Percentiles rank a stretch among this genome's conserved stretches.
Evolutionary conservation across 2,113 vertebrate genomes (phyloP).

Genomic region (Solea senegalensis): DNA sequence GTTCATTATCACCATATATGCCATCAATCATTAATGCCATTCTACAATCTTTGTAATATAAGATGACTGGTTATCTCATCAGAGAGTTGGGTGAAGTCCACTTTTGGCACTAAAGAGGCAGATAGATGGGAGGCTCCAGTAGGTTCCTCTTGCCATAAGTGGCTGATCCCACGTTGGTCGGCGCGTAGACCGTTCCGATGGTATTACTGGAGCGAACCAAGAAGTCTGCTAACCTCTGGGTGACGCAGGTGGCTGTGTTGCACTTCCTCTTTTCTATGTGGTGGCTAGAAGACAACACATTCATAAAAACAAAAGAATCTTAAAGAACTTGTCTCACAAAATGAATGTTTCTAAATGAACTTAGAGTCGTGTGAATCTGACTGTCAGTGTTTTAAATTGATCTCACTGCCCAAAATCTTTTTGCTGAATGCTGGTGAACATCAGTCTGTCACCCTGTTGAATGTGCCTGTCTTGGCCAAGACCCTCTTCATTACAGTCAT

Average conservation of each 20-base stretch:
- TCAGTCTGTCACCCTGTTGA: no score
- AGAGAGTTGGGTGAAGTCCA: slow-evolving; percentile 10
- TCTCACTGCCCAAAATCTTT: no score
- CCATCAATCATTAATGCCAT: slow-evolving; percentile 11
- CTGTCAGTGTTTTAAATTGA: no score
- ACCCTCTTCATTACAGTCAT: no score
- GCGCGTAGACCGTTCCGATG: slow-evolving; percentile 80
- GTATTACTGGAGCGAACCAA: slow-evolving; percentile 87
- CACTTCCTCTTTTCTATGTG: slow-evolving; percentile 88
- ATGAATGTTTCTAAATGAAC: no score
- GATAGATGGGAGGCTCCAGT: slow-evolving; percentile 50
- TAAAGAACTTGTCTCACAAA: no score
- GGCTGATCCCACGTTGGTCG: slow-evolving; percentile 88
- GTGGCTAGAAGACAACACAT: slow-evolving; percentile 67
- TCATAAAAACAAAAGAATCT: no score
- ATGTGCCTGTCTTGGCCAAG: no score
- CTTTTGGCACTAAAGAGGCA: slow-evolving; percentile 75
- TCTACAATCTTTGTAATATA: slow-evolving; percentile 45
- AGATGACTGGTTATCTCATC: slow-evolving; percentile 43
- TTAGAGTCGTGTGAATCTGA: no score
- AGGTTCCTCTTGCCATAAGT: slow-evolving; percentile 88
- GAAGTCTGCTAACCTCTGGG: slow-evolving; percentile 89
- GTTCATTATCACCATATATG: not conserved
- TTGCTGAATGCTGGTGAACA: no score
- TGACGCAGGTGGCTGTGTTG: slow-evolving; percentile 90